phyloP scores from a whole-genome alignment of 2,113 vertebrate species.

The Caranx ignobilis region DNA sequence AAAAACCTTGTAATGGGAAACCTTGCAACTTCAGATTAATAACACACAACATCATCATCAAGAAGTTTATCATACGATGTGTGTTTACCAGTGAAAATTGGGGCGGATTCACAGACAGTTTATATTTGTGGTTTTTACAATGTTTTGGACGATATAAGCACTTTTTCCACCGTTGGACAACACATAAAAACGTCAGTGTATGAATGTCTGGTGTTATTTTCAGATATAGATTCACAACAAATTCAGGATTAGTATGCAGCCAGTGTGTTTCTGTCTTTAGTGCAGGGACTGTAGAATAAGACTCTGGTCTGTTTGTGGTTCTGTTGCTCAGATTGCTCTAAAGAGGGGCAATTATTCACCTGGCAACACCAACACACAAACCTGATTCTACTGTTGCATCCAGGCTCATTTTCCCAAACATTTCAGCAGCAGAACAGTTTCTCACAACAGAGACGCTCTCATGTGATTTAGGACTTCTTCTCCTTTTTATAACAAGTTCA shows the following conservation, averaged over 20 bases:
- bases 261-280: background rate
- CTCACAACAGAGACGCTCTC: background rate
- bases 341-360: slow-evolving; percentile 54
- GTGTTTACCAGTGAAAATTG: too few species aligned
- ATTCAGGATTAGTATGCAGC: slow-evolving; percentile 9
- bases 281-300: background rate
- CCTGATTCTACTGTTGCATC: background rate
- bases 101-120: too few species aligned
- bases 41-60: too few species aligned
- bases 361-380: slow-evolving; percentile 39
- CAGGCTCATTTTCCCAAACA: slow-evolving; percentile 59
- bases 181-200: too few species aligned
- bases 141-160: too few species aligned
- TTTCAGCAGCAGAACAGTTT: slow-evolving; percentile 9
- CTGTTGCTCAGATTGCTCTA: slow-evolving; percentile 46
- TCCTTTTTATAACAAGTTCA: background rate
- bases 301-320: slow-evolving; percentile 47
- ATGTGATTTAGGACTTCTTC: background rate
- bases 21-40: too few species aligned
- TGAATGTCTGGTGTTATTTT: too few species aligned
- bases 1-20: too few species aligned
- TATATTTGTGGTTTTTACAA: too few species aligned
- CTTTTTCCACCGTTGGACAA: too few species aligned
- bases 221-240: too few species aligned
- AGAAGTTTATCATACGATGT: too few species aligned